These are phyloP conservation scores for Xestoiulus laeticollis DNA, from an alignment of 2,888 invertebrate genomes.

Conservation along the genomic window DNA sequence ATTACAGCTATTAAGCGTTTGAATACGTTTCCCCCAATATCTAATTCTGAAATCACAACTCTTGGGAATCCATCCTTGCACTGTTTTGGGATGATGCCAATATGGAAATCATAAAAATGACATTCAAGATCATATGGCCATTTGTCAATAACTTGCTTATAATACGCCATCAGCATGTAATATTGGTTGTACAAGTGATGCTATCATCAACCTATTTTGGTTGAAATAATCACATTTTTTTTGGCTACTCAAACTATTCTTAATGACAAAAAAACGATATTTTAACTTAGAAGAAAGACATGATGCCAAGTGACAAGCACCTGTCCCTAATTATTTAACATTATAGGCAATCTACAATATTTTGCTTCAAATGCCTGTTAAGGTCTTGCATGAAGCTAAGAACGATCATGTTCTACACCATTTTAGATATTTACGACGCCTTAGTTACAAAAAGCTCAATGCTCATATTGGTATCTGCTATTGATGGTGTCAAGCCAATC, in stretches of 20 bases:
- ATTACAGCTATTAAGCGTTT: neutral
- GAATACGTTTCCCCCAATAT: conserved; percentile 1
- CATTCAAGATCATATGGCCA: neutral
- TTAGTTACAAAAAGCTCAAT: no score
- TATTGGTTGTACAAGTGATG: no score
- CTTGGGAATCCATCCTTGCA: neutral
- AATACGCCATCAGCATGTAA: neutral
- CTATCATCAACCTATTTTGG: no score
- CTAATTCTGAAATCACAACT: neutral
- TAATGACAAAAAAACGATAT: neutral
- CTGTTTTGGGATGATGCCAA: neutral
- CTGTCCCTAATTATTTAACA: neutral
- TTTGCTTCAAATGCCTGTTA: no score
- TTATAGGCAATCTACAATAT: neutral
- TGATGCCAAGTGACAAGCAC: neutral
- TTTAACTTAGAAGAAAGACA: neutral
- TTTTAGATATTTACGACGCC: no score
- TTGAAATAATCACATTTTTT: no score
- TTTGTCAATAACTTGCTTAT: neutral
- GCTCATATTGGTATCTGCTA: no score
- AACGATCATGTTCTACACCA: no score
- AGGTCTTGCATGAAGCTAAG: no score
- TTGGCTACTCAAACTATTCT: neutral
- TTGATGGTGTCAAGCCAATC: no score
- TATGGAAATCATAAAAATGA: neutral